Conservation (phyloP, 2,113 vertebrate species). For the Spizaetus ornatus region DNA sequence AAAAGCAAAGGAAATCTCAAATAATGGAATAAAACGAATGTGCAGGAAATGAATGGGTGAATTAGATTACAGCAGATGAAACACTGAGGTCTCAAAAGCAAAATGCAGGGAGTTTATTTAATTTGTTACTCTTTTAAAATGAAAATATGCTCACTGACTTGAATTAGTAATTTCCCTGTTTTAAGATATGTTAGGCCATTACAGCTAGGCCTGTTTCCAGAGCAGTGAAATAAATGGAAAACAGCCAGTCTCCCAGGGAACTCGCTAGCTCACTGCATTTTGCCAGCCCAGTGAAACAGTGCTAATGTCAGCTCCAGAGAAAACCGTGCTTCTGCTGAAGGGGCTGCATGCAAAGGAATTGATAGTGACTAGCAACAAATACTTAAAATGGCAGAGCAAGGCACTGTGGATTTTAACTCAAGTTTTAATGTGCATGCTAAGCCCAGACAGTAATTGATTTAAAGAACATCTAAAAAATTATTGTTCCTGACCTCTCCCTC, state of each 20-base stretch:
- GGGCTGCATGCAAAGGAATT: neutral
- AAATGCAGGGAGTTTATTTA: conserved; percentile 58
- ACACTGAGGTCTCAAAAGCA: conserved; percentile 44
- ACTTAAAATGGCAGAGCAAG: neutral
- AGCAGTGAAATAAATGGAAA: conserved; percentile 47
- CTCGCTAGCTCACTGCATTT: neutral
- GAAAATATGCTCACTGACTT: conserved; percentile 52
- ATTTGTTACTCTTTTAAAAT: conserved; percentile 61
- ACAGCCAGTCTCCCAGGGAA: conserved; percentile 35
- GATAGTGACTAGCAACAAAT: neutral
- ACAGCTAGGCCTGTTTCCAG: conserved; percentile 37
- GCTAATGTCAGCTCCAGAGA: conserved; percentile 13
- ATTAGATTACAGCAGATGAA: conserved; percentile 65
- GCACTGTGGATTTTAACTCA: neutral
- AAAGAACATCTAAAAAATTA: neutral
- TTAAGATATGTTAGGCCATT: conserved; percentile 45
- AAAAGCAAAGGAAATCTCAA: conserved; percentile 65
- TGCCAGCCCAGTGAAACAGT: conserved; percentile 11
- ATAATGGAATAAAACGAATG: conserved; percentile 63
- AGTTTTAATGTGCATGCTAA: neutral
- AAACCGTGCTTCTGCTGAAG: neutral
- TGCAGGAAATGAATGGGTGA: conserved; percentile 58
- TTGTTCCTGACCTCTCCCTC: neutral
- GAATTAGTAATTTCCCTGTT: conserved; percentile 55
- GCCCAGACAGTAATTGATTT: neutral